phyloP scores from a whole-genome alignment of 2,888 invertebrate species.

The Tenthredo mesomela region DNA sequence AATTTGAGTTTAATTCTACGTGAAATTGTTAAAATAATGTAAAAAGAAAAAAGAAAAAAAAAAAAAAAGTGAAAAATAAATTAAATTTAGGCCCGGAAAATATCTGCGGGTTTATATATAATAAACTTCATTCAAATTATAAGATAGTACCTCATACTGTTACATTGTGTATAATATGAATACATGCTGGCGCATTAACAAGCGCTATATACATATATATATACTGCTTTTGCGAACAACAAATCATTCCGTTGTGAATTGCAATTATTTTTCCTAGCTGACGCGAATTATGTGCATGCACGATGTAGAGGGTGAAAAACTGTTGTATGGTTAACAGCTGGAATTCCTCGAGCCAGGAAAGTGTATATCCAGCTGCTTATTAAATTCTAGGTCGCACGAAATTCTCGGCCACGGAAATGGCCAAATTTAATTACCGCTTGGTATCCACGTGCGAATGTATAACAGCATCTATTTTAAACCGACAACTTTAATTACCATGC shows the following conservation, averaged over 20 bases:
- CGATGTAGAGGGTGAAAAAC: background rate
- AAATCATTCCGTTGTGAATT: slow-evolving; percentile 8
- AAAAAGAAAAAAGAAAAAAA: no score
- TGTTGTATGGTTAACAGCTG: slow-evolving; percentile 21
- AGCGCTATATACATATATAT: no score
- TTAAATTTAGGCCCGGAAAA: background rate
- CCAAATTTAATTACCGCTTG: slow-evolving; percentile 43
- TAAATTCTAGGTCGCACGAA: slow-evolving; percentile 47
- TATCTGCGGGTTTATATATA: no score
- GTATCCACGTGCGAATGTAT: background rate
- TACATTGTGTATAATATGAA: background rate
- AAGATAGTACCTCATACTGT: background rate
- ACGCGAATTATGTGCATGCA: background rate
- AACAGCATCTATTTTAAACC: background rate
- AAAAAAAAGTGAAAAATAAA: background rate
- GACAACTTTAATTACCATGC: slow-evolving; percentile 12
- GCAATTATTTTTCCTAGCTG: slow-evolving; percentile 12
- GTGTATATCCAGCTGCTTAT: slow-evolving; percentile 38
- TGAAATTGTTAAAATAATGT: background rate
- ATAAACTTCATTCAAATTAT: background rate
- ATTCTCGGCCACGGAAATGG: slow-evolving; percentile 24
- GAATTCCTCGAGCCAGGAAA: slow-evolving; percentile 27
- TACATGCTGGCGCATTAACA: background rate
- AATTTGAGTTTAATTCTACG: background rate
- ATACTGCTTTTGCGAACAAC: background rate